A percentile compares a stretch with the other conserved stretches of the same genome.
Evolutionary conservation across 2,113 vertebrate species (phyloP).

Genomic region (Agelaius tricolor): DNA sequence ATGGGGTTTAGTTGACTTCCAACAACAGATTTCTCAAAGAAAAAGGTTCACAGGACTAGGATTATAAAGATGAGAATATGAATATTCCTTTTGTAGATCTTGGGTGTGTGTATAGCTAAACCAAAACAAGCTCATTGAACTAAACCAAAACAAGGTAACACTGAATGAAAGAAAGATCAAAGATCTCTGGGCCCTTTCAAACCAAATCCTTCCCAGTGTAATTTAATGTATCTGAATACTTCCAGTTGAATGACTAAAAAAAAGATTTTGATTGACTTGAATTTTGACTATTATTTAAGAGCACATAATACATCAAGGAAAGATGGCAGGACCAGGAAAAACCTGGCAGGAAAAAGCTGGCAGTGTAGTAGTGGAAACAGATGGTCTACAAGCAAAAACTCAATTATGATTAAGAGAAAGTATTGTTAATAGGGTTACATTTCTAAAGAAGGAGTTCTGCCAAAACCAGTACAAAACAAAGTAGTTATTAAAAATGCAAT

Average conservation of each 20-base stretch:
- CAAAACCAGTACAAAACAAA: neutral
- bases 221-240: neutral
- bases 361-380: neutral
- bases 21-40: neutral
- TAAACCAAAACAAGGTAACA: neutral
- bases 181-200: neutral
- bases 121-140: neutral
- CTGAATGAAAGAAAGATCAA: neutral
- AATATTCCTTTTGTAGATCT: neutral
- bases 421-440: neutral
- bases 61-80: neutral
- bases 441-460: neutral
- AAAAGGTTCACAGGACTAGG: neutral
- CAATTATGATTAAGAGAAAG: slow-evolving; percentile 9
- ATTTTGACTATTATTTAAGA: neutral
- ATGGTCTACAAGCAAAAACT: neutral
- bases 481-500: neutral
- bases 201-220: neutral
- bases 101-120: neutral
- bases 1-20: rapidly evolving
- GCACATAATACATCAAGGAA: neutral
- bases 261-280: neutral
- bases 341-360: neutral
- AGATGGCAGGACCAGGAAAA: neutral
- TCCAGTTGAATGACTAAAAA: neutral